Conservation (phyloP, 92 coral and sea anemone species). For the Umimayanthus kanabou region DNA sequence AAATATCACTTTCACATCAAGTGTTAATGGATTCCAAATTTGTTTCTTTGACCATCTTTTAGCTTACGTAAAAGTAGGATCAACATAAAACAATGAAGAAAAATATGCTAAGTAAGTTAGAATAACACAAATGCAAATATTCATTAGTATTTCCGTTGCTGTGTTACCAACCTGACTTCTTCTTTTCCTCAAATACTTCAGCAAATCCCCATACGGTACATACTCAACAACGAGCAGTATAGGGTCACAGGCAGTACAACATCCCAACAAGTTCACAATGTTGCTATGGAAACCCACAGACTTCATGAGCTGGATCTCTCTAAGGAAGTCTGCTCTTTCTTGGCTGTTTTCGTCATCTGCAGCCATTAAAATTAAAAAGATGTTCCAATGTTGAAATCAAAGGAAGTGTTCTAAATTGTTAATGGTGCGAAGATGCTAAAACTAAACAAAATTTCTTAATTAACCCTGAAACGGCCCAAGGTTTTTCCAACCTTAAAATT, state of each 20-base stretch:
- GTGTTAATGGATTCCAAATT: too few species aligned
- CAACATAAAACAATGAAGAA: too few species aligned
- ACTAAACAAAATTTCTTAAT: too few species aligned
- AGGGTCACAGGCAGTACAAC: constrained; percentile 77
- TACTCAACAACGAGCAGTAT: constrained; percentile 80
- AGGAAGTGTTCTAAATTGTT: too few species aligned
- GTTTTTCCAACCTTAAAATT: too few species aligned
- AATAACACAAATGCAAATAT: background rate
- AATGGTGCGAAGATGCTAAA: too few species aligned
- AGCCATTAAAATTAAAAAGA: too few species aligned
- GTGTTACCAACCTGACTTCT: constrained; percentile 60
- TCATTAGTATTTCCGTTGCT: background rate
- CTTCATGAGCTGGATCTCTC: constrained; percentile 84
- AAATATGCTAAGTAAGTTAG: background rate
- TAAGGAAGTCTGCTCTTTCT: constrained; percentile 74
- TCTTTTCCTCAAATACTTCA: constrained; percentile 73
- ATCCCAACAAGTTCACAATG: constrained; percentile 80
- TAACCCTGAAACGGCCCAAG: too few species aligned
- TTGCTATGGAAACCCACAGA: constrained; percentile 83
- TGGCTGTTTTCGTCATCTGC: constrained; percentile 36
- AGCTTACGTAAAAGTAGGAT: too few species aligned
- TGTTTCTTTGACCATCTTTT: too few species aligned
- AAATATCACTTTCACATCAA: too few species aligned
- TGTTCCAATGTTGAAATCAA: too few species aligned
- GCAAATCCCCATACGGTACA: constrained; percentile 73